Evolutionary conservation across 2,888 invertebrate genomes (phyloP), one percentile per base, ranked within the genome.

Genomic region (Panzeria rudis): DNA sequence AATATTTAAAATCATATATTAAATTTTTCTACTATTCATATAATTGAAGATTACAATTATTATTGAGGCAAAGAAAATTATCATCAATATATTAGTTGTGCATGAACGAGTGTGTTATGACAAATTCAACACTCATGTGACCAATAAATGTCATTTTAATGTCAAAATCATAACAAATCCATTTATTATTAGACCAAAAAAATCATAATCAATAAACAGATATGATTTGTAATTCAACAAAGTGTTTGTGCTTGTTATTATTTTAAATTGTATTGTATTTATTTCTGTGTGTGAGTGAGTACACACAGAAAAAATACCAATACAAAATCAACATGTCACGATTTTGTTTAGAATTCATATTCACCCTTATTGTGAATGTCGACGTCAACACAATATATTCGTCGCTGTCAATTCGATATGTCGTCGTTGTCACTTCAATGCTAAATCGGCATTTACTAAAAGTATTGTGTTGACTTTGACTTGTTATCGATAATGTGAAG

Each of bases 121-220:
- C 84, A 85, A 81, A 81, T 69, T 82, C 68, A 82, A 69, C 84
- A 85, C 77, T 77, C 25, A 25, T 82, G 64, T 78, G 84, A 61
- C 84, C 62, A 85, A 85, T 85, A 85, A 69, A 85, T 85, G 84
- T 80, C 84, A 80, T 61, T 77, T 79, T 77, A 68, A 72, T 61
- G 84, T 85, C 77, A 78, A 82, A 73, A 50, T 47, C 77, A 73
- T 82, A 50, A 35, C 62, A 73, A 78, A 78, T 64, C 84, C 64
- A 73, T 85, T 82, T 78, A 41, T 73, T 77, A 82, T 73, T 52
- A 17, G 50, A 44, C 38, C 72, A 56, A 23, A 69, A 25, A 41
- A 82, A 64, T 73, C 54, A 73, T 68, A 78, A 69, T 68, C 61
- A 72, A 77, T 81, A 54, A n/a, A 54, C 29, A n/a, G 17, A 72